Base-by-base conservation (phyloP, 1,140 invertebrate species). In the Papilio glaucus region DNA sequence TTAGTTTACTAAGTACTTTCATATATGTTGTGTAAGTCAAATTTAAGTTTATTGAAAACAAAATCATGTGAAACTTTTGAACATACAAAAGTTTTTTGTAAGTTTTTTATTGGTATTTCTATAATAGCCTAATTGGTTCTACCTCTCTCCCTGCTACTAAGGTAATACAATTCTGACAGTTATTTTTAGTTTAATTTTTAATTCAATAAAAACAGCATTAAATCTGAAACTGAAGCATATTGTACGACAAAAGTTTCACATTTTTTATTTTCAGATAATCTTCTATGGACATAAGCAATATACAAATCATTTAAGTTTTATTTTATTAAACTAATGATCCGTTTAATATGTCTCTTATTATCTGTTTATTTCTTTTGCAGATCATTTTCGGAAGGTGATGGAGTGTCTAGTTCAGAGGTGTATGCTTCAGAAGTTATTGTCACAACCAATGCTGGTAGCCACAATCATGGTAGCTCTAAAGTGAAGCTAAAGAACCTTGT, bases 401-500 rank as follows among this genome's bases (percentile, higher is more conserved):
- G 95, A 77, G 95, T 96, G 71, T 95, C 95, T 81, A 96, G 95
- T 57, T 94, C 95, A 10, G 95, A 95, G 82, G 93, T 98, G 24
- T 94, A 93, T 82, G 95, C 95, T 41, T 94, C 94, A 57, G 94
- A 97, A 84, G 96, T 98, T 13, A 94, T 95, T 65, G 94, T 98
- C 4, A 93, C 95, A 72, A 95, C 96, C 21, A 96, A 95, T 71
- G 91, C 94, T 18, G 96, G 96, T 15, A 94, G 85, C 67, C 96
- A 97, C 77, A 94, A 94, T 80, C 95, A 96, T 91, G 97, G 96
- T 29, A 97, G 96, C 82, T 98, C 97, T 0, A 97, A 98, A 91
- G 96, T 99, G 8, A 98, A 98, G 84, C 94, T 98, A 18, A 97
- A 96, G 81, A 98, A 97, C 88, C 95, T 98, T 61, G 98, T 98